These are phyloP conservation scores for Semnornis frantzii DNA, from an alignment of 2,113 vertebrate genomes.

Conservation along the genomic window DNA sequence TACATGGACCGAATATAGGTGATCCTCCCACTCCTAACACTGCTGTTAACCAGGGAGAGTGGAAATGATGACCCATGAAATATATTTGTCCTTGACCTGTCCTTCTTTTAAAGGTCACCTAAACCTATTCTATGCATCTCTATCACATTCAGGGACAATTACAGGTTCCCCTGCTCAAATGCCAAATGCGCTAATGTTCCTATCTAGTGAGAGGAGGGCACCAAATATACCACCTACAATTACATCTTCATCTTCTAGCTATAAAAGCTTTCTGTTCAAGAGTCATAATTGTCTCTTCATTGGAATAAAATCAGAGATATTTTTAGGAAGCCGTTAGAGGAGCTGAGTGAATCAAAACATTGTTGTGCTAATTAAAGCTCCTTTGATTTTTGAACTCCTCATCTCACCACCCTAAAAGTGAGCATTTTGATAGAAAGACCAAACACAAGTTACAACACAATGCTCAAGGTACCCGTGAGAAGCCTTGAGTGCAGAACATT, in stretches of 20 bases:
- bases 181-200: not conserved
- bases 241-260: slow-evolving; percentile 37
- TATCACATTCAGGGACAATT: not conserved
- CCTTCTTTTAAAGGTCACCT: not conserved
- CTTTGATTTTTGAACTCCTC: not conserved
- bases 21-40: not conserved
- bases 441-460: not conserved
- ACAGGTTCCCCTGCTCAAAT: not conserved
- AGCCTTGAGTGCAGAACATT: not conserved
- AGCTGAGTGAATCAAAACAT: slow-evolving; percentile 40
- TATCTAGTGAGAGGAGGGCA: slow-evolving; percentile 57
- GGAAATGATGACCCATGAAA: not conserved
- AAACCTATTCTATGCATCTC: not conserved
- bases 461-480: slow-evolving; percentile 22
- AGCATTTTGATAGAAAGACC: slow-evolving; percentile 42
- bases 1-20: too few species aligned
- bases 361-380: slow-evolving; percentile 57
- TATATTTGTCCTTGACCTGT: not conserved
- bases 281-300: slow-evolving; percentile 26
- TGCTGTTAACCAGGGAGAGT: not conserved
- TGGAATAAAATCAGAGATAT: slow-evolving; percentile 43
- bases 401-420: slow-evolving; percentile 6
- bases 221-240: slow-evolving; percentile 58
- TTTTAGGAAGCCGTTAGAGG: slow-evolving; percentile 42
- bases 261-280: slow-evolving; percentile 41